Percentiles rank a stretch among this genome's conserved stretches.
Evolutionary conservation across 1,140 invertebrate species (phyloP).

Genomic region (Plodia interpunctella): DNA sequence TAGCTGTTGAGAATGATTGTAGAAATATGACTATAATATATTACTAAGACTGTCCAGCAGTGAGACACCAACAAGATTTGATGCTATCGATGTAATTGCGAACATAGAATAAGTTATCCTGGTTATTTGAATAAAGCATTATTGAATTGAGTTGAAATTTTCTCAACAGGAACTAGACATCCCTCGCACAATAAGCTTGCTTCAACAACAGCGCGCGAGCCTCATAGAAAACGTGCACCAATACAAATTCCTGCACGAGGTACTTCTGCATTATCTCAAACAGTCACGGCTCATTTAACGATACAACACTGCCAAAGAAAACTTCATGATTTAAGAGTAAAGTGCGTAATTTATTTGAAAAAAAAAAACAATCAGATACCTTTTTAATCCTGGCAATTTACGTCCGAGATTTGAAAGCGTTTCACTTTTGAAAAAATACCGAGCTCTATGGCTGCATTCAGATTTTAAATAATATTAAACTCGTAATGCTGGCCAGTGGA

Average conservation of each 20-base stretch:
- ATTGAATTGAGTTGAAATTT: background rate
- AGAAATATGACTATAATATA: too few relatives aligned
- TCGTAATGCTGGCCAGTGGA: background rate
- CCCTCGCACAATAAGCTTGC: conserved; percentile 84
- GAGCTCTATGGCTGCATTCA: background rate
- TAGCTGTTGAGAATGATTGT: too few relatives aligned
- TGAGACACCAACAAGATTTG: too few relatives aligned
- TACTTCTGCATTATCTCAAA: conserved; percentile 90
- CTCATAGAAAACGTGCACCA: conserved; percentile 92
- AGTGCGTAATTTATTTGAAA: too few relatives aligned
- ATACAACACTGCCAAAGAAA: background rate
- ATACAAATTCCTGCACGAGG: conserved; percentile 92
- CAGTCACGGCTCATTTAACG: conserved; percentile 90
- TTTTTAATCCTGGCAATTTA: background rate
- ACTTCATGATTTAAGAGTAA: background rate
- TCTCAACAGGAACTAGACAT: conserved; percentile 84
- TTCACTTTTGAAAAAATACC: background rate
- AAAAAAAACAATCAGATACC: too few relatives aligned
- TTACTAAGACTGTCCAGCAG: too few relatives aligned
- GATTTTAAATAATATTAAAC: conserved; percentile 6
- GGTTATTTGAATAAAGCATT: too few relatives aligned
- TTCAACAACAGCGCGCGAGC: conserved; percentile 89
- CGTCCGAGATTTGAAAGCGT: background rate
- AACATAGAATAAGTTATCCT: too few relatives aligned
- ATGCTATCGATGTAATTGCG: too few relatives aligned